A percentile compares a stretch with the other conserved stretches of the same genome.
Evolutionary conservation across 2,888 invertebrate genomes (phyloP).

Genomic region (Pristionchus mayeri): DNA sequence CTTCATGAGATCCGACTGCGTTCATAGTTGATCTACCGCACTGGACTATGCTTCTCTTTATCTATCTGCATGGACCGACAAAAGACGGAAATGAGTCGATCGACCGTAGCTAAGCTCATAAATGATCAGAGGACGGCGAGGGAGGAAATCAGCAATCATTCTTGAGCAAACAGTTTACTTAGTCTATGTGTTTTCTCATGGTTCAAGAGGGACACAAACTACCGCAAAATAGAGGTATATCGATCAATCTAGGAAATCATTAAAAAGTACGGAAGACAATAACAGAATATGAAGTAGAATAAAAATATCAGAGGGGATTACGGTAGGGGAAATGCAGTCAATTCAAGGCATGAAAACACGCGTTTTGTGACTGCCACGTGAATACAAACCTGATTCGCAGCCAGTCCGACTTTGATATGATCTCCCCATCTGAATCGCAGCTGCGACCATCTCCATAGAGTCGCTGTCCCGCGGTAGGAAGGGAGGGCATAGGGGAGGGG

Average conservation of each 20-base stretch:
- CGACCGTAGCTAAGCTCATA: constrained; percentile 43
- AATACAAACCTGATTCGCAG: not conserved
- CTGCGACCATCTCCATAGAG: not conserved
- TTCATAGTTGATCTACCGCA: not conserved
- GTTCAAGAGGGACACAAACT: not conserved
- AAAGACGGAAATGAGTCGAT: constrained; percentile 30
- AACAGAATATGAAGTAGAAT: not conserved
- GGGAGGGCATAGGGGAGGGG: not conserved
- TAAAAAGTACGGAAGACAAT: not conserved
- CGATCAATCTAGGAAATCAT: not conserved
- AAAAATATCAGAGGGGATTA: not conserved
- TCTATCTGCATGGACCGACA: constrained; percentile 13
- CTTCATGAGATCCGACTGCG: too few relatives aligned
- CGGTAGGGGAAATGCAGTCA: not conserved
- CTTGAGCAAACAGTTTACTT: constrained; percentile 39
- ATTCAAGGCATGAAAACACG: not conserved
- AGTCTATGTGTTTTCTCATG: not conserved
- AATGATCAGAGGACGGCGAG: not conserved
- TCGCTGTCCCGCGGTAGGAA: constrained; percentile 35
- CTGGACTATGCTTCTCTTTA: not conserved
- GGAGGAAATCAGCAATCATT: constrained; percentile 15
- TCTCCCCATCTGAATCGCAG: not conserved
- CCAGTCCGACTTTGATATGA: not conserved
- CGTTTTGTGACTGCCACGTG: not conserved
- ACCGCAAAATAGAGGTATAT: constrained; percentile 1